Conservation (phyloP, 2,113 vertebrate species). For the Nothoprocta perdicaria region DNA sequence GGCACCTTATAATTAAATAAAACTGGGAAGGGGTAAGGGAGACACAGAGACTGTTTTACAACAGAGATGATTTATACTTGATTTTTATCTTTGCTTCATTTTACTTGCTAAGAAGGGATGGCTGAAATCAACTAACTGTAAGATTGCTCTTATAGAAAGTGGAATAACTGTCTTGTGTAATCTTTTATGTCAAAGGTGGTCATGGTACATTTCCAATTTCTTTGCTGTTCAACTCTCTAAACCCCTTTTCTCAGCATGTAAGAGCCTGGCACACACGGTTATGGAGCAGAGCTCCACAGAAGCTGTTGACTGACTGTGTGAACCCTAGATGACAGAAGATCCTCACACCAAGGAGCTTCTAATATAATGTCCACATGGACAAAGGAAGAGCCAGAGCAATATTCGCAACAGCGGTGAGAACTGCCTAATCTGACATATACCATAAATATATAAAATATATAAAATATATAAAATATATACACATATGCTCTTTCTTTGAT, state of each 20-base stretch:
- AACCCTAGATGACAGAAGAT: background rate
- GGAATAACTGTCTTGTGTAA: background rate
- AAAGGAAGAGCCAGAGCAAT: background rate
- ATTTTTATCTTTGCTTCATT: constrained; percentile 6
- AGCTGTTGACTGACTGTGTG: background rate
- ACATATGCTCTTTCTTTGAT: background rate
- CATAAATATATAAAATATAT: background rate
- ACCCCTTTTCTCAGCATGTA: background rate
- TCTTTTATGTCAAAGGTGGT: background rate
- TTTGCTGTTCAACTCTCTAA: background rate
- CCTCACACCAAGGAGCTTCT: background rate
- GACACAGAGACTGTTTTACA: background rate
- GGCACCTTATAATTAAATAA: background rate
- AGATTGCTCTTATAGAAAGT: background rate
- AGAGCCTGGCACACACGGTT: background rate
- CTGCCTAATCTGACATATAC: constrained; percentile 2
- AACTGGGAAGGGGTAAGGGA: background rate
- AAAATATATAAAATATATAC: background rate
- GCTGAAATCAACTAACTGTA: background rate
- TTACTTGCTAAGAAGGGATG: background rate
- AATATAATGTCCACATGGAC: background rate
- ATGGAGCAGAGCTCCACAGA: background rate
- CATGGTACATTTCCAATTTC: background rate
- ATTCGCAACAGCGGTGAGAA: background rate
- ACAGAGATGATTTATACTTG: background rate